Percentiles rank a stretch among this genome's conserved stretches.
Conservation (phyloP, 2,797 vertebrate genomes). For the Sebastiscus tertius region DNA sequence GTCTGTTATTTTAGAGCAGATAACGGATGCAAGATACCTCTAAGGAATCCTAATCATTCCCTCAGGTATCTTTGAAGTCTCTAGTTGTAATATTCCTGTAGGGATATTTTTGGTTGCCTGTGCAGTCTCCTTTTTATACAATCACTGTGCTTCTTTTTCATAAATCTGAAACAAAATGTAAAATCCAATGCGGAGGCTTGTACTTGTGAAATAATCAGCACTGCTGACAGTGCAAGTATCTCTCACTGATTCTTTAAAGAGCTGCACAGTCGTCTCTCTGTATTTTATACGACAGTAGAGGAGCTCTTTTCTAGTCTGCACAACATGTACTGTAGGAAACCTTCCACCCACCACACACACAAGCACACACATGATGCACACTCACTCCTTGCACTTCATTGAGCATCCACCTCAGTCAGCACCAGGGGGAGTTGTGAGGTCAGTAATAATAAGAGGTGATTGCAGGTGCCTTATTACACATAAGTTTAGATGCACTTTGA, state of each 20-base stretch:
- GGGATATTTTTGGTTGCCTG: slow-evolving; percentile 46
- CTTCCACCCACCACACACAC: slow-evolving; percentile 21
- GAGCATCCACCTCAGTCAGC: slow-evolving; percentile 66
- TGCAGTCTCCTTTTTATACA: background rate
- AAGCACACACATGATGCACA: slow-evolving; percentile 26
- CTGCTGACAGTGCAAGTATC: slow-evolving; percentile 46
- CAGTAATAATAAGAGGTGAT: slow-evolving; percentile 53
- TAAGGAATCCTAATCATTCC: slow-evolving; percentile 49
- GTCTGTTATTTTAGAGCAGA: slow-evolving; percentile 45
- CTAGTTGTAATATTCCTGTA: slow-evolving; percentile 34
- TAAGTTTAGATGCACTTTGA: slow-evolving; percentile 34
- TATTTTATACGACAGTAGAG: slow-evolving; percentile 19
- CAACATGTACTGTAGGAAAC: slow-evolving; percentile 32
- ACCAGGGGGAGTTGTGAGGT: slow-evolving; percentile 73
- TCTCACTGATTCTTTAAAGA: slow-evolving; percentile 25
- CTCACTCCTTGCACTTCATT: slow-evolving; percentile 40
- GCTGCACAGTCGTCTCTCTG: slow-evolving; percentile 3
- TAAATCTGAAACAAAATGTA: slow-evolving; percentile 26
- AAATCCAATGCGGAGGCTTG: slow-evolving; percentile 27
- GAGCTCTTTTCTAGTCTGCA: slow-evolving; percentile 11
- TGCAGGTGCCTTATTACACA: slow-evolving; percentile 18
- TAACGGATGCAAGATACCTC: slow-evolving; percentile 46
- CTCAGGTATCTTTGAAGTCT: slow-evolving; percentile 30
- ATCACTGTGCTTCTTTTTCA: slow-evolving; percentile 12
- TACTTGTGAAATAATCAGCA: slow-evolving; percentile 32